phyloP scores from a whole-genome alignment of 2,888 invertebrate species.

The Tenthredo livida region DNA sequence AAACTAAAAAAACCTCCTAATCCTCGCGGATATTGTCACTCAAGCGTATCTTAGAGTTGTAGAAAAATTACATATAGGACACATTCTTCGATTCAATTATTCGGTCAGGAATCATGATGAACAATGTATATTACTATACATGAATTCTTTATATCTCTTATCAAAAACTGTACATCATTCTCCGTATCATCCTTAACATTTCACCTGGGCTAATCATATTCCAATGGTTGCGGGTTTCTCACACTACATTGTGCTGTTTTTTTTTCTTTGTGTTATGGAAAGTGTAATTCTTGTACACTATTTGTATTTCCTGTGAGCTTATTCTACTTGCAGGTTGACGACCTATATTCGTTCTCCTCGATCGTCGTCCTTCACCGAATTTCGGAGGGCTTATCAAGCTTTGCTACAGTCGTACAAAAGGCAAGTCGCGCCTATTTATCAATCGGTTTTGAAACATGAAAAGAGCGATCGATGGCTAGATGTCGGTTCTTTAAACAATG shows the following conservation, averaged over 20 bases:
- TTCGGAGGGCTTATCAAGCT: conserved; percentile 57
- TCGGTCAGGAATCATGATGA: neutral
- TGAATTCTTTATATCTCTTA: neutral
- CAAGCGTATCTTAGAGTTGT: conserved; percentile 9
- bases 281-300: neutral
- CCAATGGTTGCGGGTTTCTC: neutral
- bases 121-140: neutral
- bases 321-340: conserved; percentile 56
- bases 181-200: neutral
- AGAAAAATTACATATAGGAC: neutral
- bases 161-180: neutral
- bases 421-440: neutral
- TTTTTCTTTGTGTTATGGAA: neutral
- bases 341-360: conserved; percentile 24
- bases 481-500: neutral
- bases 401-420: conserved; percentile 27
- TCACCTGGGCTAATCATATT: neutral
- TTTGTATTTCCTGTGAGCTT: conserved; percentile 30
- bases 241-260: neutral
- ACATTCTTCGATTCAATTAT: neutral
- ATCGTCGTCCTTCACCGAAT: conserved; percentile 56
- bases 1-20: conserved; percentile 41
- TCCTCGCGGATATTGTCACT: conserved; percentile 21
- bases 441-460: neutral
- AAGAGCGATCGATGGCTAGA: conserved; percentile 15